Evolutionary conservation across 2,797 vertebrate genomes (phyloP), one percentile per base, ranked within the genome.

Genomic region (Sebastes goodei): DNA sequence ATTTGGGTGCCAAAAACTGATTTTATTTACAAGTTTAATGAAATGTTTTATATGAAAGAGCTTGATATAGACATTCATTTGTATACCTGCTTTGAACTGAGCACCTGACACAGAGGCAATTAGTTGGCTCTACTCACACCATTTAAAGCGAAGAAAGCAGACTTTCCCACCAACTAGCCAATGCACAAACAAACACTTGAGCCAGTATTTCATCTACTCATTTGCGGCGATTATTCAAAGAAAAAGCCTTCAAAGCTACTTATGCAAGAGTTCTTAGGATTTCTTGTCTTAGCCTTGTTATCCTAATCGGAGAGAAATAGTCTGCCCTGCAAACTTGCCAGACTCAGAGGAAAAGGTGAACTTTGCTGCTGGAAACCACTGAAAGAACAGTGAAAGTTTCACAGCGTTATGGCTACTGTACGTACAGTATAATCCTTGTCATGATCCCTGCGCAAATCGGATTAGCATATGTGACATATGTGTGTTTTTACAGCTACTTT

Each of bases 371-470:
- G 80, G 90, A 92, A 93, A 91, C 85, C 85, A 71, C 82, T 53
- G 52, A 55, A 83, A 87, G 83, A 89, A 68, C 86, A 53, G 20
- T 52, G 61, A 68, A 85, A 84, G 89, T 93, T 93, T 94, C 89
- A 91, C 88, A 92, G 91, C 81, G 90, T 81, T 89, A 78, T 81
- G 73, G 87, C 82, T 87, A 88, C 86, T 92, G 90, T 89, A 90
- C 57, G 8, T 92, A 87, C 89, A 91, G 87, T 92, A 88, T 95
- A 96, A 95, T 94, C 93, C 94, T 88, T 87, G 94, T 95, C 95
- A 94, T 94, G 88, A 95, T 95, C 59, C 59, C 70, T 94, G 86
- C 76, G 77, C 88, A 95, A 95, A 95, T 93, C 88, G 91, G 94
- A 95, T 95, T 95, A 96, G 87, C 74, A 79, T 92, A 90, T 90